Evolutionary conservation across 2,113 vertebrate species (phyloP), one percentile per base, ranked within the genome.

Genomic region (Cinclus cinclus): DNA sequence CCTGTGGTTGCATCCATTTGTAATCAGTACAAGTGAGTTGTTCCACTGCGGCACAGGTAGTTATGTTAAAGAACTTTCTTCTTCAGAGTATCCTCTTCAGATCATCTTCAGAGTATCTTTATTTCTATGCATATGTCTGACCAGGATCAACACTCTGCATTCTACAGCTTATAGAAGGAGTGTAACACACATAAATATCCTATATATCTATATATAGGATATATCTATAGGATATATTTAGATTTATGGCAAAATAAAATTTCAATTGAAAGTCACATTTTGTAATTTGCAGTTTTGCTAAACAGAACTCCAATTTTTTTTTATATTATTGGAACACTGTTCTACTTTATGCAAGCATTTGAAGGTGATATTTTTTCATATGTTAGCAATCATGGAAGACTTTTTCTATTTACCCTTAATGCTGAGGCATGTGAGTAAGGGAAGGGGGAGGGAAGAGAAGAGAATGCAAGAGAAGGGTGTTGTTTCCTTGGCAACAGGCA

Each of bases 401-500:
- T 62, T 83, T 28, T 75, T 55, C 52, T 42, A 4, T 87, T 69
- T 89, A 58, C 13, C 30, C 15, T 73, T 85, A 55, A 62, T 77
- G 75, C 55, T 70, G 50, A 95, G 42, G 53, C 47, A 76, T 60
- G 55, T 69, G 49, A 52, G 69, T 77, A 42, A 94, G 15, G 83
- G 60, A n/a, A 50, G 56, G 49, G 15, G 39, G 22, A 39, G 42
- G 27, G 53, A 91, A 77, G n/a, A 55, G 52, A 75, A 41, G 3
- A 52, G 24, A 28, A 67, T 78, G 18, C 23, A 67, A 83, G 52
- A 74, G 55, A 85, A 96, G 33, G 68, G 63, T 90, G 44, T 78
- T 79, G 97, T 98, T 97, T 95, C 97, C 96, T 86, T 96, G 93
- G 92, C 81, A 97, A 97, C 82, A 33, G 50, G 68, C 77, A 46